phyloP scores from a whole-genome alignment of 2,113 vertebrate species.

The Collichthys lucidus region DNA sequence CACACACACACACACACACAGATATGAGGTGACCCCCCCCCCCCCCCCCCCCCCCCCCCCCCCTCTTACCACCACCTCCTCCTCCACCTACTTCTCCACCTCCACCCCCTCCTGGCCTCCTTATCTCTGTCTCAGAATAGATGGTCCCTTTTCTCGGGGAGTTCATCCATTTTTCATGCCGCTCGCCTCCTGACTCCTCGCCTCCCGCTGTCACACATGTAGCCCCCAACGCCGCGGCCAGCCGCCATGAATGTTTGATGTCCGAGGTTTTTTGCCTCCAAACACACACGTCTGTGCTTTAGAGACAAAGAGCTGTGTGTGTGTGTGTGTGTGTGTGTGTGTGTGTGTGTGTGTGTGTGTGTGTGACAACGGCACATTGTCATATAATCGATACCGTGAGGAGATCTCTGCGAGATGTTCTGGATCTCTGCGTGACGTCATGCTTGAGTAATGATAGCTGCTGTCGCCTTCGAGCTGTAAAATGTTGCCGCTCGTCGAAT shows the following conservation, averaged over 20 bases:
- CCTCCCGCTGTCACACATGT: conserved; percentile 49
- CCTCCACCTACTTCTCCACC: not conserved
- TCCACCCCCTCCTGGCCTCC: conserved; percentile 37
- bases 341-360: not conserved
- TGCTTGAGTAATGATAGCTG: not conserved
- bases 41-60: not conserved
- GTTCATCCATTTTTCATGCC: conserved; percentile 75
- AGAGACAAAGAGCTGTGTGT: conserved; percentile 5
- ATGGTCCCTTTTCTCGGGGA: conserved; percentile 25
- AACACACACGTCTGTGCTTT: conserved; percentile 25
- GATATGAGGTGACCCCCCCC: not conserved
- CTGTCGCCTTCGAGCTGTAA: not conserved
- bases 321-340: not conserved
- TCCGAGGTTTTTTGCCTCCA: conserved; percentile 27
- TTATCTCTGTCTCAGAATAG: conserved; percentile 66
- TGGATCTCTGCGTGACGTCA: not conserved
- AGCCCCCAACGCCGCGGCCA: conserved; percentile 12
- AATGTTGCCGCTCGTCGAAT: not conserved
- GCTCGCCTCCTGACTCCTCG: conserved; percentile 26
- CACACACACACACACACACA: conserved; percentile 16
- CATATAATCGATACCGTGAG: not conserved
- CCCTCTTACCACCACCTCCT: not conserved
- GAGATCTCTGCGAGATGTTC: not conserved
- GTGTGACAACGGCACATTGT: not conserved
- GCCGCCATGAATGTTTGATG: conserved; percentile 65